Conservation (phyloP, 2,888 invertebrate species). For the Arge pagana region DNA sequence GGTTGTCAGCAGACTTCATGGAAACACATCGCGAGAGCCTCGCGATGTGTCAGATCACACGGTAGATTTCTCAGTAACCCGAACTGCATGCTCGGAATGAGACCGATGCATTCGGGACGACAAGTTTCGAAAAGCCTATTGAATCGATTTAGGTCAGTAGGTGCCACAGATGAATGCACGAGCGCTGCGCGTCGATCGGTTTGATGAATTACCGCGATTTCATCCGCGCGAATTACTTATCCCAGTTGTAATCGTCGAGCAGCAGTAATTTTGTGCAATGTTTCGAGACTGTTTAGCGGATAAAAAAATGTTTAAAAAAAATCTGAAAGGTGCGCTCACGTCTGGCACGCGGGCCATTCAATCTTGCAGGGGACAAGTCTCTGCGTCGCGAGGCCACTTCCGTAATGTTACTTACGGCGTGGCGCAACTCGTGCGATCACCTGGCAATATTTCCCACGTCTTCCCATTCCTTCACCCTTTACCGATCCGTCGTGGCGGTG, state of each 20-base stretch:
- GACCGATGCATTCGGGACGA: conserved; percentile 14
- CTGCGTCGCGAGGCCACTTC: conserved; percentile 16
- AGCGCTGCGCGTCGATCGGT: too few relatives aligned
- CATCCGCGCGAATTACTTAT: too few relatives aligned
- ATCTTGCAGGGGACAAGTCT: conserved; percentile 8
- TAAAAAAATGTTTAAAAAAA: too few relatives aligned
- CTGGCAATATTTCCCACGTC: conserved; percentile 57
- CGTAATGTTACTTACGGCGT: conserved; percentile 19
- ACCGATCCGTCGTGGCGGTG: conserved; percentile 34
- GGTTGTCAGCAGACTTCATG: too few relatives aligned
- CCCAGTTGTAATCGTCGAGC: too few relatives aligned
- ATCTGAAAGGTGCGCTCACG: not conserved
- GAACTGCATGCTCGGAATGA: not conserved
- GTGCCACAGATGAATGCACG: conserved; percentile 32
- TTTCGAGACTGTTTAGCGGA: too few relatives aligned
- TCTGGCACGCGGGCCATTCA: conserved; percentile 10
- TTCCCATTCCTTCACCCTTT: conserved; percentile 46
- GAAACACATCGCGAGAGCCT: too few relatives aligned
- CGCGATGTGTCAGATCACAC: conserved; percentile 6
- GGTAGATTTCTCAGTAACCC: conserved; percentile 10
- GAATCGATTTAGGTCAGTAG: conserved; percentile 43
- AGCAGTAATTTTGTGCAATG: too few relatives aligned
- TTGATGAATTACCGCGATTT: too few relatives aligned
- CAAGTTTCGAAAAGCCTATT: conserved; percentile 22
- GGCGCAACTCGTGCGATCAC: conserved; percentile 44